Conservation (phyloP, 1,140 invertebrate species). For the Drosophila ohnishii region DNA sequence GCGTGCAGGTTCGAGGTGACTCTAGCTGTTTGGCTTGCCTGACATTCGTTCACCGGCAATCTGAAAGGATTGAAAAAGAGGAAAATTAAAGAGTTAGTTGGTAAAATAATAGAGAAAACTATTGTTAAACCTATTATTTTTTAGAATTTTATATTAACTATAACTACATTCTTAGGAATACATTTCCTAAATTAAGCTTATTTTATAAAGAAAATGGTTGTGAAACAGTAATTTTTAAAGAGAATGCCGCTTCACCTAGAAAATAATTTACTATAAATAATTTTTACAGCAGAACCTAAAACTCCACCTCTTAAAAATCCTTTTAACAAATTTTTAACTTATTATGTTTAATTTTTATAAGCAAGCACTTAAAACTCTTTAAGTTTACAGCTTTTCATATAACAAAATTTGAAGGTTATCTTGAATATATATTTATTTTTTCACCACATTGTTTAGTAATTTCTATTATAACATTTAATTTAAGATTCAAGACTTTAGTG, state of each 20-base stretch:
- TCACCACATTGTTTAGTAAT: not conserved
- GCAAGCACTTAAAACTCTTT: not conserved
- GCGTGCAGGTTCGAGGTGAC: conserved; percentile 90
- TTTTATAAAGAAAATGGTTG: not conserved
- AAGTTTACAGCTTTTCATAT: not conserved
- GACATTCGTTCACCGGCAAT: conserved; percentile 93
- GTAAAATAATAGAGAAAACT: not conserved
- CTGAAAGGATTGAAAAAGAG: conserved; percentile 83
- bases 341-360: not conserved
- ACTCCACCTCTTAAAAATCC: not conserved
- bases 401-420: not conserved
- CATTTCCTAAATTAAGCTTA: not conserved
- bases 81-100: conserved; percentile 30
- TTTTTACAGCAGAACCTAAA: not conserved
- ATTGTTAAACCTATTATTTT: not conserved
- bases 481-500: not conserved
- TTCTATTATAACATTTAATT: not conserved
- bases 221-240: no score
- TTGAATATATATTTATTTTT: not conserved
- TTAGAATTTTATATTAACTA: no score
- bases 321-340: no score
- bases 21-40: conserved; percentile 90
- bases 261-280: not conserved
- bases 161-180: not conserved
- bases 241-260: not conserved